Base-by-base conservation (phyloP, 2,888 invertebrate species). In the Kuschelorhynchus macadamiae region DNA sequence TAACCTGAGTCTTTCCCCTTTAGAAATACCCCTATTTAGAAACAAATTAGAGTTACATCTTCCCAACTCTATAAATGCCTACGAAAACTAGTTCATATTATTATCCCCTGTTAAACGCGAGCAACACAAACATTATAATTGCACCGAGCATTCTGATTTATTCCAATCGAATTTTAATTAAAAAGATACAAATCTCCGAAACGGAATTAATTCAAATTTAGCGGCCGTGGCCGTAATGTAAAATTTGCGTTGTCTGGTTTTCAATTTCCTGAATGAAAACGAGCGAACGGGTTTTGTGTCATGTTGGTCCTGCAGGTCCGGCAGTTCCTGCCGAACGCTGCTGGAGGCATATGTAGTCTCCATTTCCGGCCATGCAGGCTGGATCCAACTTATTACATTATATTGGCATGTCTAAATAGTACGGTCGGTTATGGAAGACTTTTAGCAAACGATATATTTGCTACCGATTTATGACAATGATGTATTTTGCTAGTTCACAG, bases 251-350 rank as follows among this genome's bases (percentile, higher is more conserved):
- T 78, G 78, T 78, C 79, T 75, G 79, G 79, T 81, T 81, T 81
- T 79, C 81, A 81, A 81, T 81, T 81, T 81, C 81, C 81, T 78
- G 79, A 74, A 75, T 79, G 76, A 77, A 75, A 73, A 69, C 74
- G 72, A 70, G 70, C 70, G 75, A 71, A 72, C 60, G 49, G 57
- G 53, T 65, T 69, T 59, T 67, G 59, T 66, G 62, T 62, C 70
- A 67, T 67, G 66, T 57, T 70, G 57, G 61, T 57, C 66, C 70
- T 66, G 61, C 67, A 18, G 42, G 47, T 11, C 55, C 46, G 44
- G 33, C 46, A 36, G 32, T 46, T 39, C 14, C 55, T 42, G 42
- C 55, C 55, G 55, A 57, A 57, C 25, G 42, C 42, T 67, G 56
- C 47, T 67, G 67, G 63, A 39, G 57, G 62, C 52, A 61, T 67